phyloP scores from a whole-genome alignment of 2,797 vertebrate genomes.

The Pterois miles region DNA sequence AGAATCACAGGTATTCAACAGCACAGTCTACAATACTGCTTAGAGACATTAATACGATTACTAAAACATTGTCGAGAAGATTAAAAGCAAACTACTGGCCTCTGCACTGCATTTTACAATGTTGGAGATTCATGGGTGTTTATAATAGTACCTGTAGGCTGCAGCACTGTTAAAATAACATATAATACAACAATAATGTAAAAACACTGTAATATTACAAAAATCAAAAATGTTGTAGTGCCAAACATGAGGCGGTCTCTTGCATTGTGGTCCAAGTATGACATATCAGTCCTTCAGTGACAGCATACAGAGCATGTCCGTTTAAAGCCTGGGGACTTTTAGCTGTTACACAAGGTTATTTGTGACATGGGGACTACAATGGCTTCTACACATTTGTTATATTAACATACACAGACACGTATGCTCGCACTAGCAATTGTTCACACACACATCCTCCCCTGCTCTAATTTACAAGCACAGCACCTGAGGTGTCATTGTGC shows the following conservation, averaged over 20 bases:
- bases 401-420: background rate
- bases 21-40: too few species aligned
- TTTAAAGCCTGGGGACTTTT: constrained; percentile 24
- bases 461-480: constrained; percentile 24
- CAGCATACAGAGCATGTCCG: background rate
- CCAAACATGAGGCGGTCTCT: too few species aligned
- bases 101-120: background rate
- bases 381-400: background rate
- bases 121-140: background rate
- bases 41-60: background rate
- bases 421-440: too few species aligned
- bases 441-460: background rate
- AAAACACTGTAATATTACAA: too few species aligned
- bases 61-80: background rate
- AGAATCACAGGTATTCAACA: too few species aligned
- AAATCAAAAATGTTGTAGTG: too few species aligned
- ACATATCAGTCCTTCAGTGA: constrained; percentile 3
- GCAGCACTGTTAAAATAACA: background rate
- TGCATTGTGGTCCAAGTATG: background rate
- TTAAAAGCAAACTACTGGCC: background rate
- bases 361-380: constrained; percentile 13
- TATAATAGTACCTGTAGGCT: background rate
- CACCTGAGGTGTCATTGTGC: constrained; percentile 39
- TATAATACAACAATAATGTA: too few species aligned
- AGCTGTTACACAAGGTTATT: constrained; percentile 41